Conservation (phyloP, 2,888 invertebrate genomes). For the Megastigmus dorsalis region DNA sequence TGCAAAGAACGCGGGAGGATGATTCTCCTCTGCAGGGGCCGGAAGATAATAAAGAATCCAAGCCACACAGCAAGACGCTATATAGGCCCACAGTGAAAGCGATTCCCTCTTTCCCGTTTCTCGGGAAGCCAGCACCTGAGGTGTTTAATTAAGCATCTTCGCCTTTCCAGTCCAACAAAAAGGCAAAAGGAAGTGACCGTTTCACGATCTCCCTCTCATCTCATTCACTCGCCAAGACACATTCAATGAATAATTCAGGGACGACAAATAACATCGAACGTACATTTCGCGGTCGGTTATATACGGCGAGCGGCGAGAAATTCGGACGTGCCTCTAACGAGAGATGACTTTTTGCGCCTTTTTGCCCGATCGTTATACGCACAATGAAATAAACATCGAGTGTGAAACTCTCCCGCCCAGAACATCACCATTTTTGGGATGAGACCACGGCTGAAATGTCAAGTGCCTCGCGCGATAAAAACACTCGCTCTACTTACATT, state of each 20-base stretch:
- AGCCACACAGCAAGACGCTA: background rate
- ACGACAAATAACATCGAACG: no score
- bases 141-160: conserved; percentile 32
- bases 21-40: no score
- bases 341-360: background rate
- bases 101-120: conserved; percentile 5
- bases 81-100: background rate
- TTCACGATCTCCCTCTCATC: no score
- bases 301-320: background rate
- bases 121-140: conserved; percentile 24
- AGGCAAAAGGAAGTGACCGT: no score
- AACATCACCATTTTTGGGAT: conserved; percentile 26
- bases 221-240: background rate
- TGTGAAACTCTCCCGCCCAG: no score
- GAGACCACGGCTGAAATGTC: background rate
- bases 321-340: conserved; percentile 5
- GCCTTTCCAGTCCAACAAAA: conserved; percentile 10
- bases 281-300: background rate
- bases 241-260: conserved; percentile 24
- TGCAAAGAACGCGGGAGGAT: background rate
- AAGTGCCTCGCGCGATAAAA: no score
- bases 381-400: conserved; percentile 29
- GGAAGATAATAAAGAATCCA: background rate
- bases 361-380: background rate
- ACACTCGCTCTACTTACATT: conserved; percentile 22